phyloP scores from a whole-genome alignment of 2,113 vertebrate genomes.

The Poecilia latipinna region DNA sequence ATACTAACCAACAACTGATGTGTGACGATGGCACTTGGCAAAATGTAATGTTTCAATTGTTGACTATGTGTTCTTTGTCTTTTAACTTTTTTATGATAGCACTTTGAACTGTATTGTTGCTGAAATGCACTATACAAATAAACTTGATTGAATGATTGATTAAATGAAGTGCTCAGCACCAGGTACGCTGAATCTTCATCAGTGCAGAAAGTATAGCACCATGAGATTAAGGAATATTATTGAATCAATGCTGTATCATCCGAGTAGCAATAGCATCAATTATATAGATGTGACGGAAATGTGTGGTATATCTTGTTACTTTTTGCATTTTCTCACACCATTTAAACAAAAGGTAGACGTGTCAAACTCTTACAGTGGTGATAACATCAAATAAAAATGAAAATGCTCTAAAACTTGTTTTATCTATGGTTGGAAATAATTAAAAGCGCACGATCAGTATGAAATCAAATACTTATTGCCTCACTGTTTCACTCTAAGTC shows the following conservation, averaged over 20 bases:
- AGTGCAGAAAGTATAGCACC: background rate
- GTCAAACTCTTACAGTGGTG: background rate
- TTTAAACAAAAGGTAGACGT: background rate
- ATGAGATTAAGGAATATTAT: background rate
- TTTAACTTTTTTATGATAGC: too few relatives aligned
- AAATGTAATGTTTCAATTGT: too few relatives aligned
- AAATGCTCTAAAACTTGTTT: background rate
- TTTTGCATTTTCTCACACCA: background rate
- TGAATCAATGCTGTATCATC: background rate
- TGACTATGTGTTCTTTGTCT: too few relatives aligned
- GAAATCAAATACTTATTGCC: too few relatives aligned
- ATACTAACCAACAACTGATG: too few relatives aligned
- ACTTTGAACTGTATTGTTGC: too few relatives aligned
- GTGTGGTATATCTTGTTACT: background rate
- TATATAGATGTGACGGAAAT: too few relatives aligned
- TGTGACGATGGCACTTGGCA: too few relatives aligned
- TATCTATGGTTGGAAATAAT: too few relatives aligned
- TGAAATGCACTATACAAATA: too few relatives aligned
- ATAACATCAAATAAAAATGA: background rate
- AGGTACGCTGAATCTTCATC: background rate
- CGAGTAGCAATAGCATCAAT: background rate
- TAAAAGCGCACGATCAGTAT: too few relatives aligned
- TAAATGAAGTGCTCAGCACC: background rate
- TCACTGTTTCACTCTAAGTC: constrained; percentile 5
- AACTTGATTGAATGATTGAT: too few relatives aligned